Evolutionary conservation across 2,113 vertebrate species (phyloP).

Genomic region (Oryzias javanicus): DNA sequence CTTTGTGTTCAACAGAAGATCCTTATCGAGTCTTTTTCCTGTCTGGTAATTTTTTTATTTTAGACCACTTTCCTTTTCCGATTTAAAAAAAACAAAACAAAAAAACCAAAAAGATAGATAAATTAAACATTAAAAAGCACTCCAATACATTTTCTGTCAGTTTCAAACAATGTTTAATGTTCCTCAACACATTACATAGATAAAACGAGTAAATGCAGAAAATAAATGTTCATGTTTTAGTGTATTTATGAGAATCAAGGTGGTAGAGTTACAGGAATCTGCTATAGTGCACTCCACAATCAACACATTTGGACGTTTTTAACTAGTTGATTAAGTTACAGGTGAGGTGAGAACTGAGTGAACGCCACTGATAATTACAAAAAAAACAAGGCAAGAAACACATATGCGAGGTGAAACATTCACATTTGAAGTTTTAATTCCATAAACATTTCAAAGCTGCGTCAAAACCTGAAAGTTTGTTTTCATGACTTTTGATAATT

Average conservation of each 20-base stretch:
- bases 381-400: conserved; percentile 52
- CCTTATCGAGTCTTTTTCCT: too few species aligned
- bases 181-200: background rate
- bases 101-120: too few species aligned
- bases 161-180: too few species aligned
- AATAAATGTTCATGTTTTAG: conserved; percentile 18
- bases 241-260: conserved; percentile 62
- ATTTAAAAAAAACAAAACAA: too few species aligned
- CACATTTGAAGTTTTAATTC: conserved; percentile 54
- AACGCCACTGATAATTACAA: conserved; percentile 27
- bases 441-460: conserved; percentile 28
- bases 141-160: too few species aligned
- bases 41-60: too few species aligned
- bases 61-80: too few species aligned
- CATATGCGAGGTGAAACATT: conserved; percentile 64
- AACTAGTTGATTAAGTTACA: conserved; percentile 41
- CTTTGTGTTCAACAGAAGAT: too few species aligned
- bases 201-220: background rate
- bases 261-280: conserved; percentile 37
- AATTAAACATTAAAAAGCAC: too few species aligned
- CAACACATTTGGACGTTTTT: conserved; percentile 26
- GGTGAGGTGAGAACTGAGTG: conserved; percentile 28
- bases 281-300: conserved; percentile 38
- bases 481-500: conserved; percentile 1
- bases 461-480: conserved; percentile 10